phyloP scores from a whole-genome alignment of 2,113 vertebrate genomes.

The Cairina moschata region DNA sequence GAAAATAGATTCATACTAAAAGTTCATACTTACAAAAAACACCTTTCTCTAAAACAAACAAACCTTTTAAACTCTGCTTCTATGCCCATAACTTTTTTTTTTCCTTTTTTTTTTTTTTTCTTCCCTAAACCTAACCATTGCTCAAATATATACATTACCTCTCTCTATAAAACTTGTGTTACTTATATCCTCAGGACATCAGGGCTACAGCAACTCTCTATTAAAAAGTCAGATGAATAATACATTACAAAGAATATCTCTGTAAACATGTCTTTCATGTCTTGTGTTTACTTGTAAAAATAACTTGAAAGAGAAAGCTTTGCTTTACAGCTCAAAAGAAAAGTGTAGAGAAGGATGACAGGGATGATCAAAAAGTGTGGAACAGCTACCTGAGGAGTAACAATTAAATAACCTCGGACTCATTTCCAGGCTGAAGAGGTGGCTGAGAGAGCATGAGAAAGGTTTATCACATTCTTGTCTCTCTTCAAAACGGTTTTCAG shows the following conservation, averaged over 20 bases:
- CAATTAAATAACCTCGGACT: not conserved
- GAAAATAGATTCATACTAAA: not conserved
- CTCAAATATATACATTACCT: not conserved
- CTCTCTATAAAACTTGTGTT: not conserved
- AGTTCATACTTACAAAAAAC: not conserved
- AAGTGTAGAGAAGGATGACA: not conserved
- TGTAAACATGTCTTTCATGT: slow-evolving; percentile 54
- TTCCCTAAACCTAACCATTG: not conserved
- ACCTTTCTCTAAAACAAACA: not conserved
- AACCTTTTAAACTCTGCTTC: not conserved
- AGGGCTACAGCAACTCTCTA: slow-evolving; percentile 7
- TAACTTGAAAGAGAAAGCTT: slow-evolving; percentile 6
- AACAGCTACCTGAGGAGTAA: not conserved
- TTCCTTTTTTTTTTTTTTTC: not conserved
- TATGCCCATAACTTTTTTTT: not conserved
- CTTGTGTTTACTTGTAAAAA: slow-evolving; percentile 30
- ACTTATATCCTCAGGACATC: not conserved
- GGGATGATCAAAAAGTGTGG: not conserved
- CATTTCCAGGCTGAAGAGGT: not conserved
- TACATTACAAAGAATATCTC: slow-evolving; percentile 43
- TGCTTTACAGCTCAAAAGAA: not conserved
- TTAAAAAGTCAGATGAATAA: slow-evolving; percentile 61
- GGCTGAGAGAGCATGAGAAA: not conserved
- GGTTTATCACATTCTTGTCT: not conserved
- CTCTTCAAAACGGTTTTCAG: not conserved